A percentile compares a stretch with the other conserved stretches of the same genome.
Conservation (phyloP, 2,888 invertebrate species). For the Hecatera dysodea region DNA sequence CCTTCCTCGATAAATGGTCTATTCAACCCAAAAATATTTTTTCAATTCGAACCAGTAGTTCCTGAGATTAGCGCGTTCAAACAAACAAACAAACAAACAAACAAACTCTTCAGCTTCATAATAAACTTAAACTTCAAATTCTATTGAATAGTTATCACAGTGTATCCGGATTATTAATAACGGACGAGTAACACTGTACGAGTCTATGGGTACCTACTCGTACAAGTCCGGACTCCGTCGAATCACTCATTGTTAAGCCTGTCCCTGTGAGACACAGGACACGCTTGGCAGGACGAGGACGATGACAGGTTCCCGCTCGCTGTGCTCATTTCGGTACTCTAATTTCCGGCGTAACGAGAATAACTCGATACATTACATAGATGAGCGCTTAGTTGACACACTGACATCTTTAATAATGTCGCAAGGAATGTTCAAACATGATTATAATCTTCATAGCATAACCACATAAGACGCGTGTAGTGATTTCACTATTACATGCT, state of each 20-base stretch:
- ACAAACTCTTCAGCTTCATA: too few relatives aligned
- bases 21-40: too few relatives aligned
- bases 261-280: constrained; percentile 3
- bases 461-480: too few relatives aligned
- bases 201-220: background rate
- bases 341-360: constrained; percentile 28
- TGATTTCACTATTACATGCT: too few relatives aligned
- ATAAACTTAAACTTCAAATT: too few relatives aligned
- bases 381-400: background rate
- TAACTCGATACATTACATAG: constrained; percentile 28
- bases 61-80: too few relatives aligned
- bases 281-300: too few relatives aligned
- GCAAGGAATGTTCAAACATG: background rate
- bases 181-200: background rate
- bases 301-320: constrained; percentile 23
- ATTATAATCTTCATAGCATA: too few relatives aligned
- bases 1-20: too few relatives aligned
- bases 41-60: too few relatives aligned
- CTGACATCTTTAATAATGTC: constrained; percentile 10
- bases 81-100: too few relatives aligned
- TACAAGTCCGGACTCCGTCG: constrained; percentile 18
- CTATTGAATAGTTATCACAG: background rate
- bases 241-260: constrained; percentile 47
- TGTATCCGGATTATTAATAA: background rate
- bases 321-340: constrained; percentile 6